A percentile compares a stretch with the other conserved stretches of the same genome.
Conservation (phyloP, 2,113 vertebrate species). For the Rhadina sibilatrix region DNA sequence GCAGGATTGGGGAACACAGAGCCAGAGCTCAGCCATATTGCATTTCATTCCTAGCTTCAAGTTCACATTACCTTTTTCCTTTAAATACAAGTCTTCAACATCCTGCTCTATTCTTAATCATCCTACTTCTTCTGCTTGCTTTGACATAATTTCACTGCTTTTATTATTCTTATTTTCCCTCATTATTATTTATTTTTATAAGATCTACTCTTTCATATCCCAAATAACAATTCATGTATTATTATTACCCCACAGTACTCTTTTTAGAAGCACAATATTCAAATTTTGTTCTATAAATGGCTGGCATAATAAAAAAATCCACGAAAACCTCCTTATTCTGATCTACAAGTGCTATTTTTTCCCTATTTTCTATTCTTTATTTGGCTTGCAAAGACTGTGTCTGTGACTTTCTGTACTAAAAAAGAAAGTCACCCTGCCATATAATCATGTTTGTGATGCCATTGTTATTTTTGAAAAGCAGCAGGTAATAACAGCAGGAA, state of each 20-base stretch:
- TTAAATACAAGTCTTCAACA: neutral
- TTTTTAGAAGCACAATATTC: neutral
- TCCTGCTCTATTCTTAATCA: neutral
- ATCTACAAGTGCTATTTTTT: neutral
- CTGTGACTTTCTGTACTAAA: neutral
- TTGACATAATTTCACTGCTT: neutral
- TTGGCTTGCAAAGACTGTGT: neutral
- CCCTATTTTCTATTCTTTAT: neutral
- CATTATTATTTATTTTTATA: neutral
- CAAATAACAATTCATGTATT: neutral
- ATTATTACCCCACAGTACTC: neutral
- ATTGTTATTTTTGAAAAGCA: neutral
- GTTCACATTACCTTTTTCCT: neutral
- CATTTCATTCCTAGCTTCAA: neutral
- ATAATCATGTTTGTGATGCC: neutral
- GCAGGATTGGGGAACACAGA: neutral
- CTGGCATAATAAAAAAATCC: neutral
- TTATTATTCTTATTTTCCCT: neutral
- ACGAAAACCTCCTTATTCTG: neutral
- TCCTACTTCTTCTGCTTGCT: neutral
- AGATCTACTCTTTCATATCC: neutral
- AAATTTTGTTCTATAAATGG: neutral
- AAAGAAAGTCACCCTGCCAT: neutral
- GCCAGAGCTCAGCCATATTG: neutral
- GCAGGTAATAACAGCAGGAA: neutral